phyloP scores from a whole-genome alignment of 1,140 invertebrate genomes.

The Drosophila tani region DNA sequence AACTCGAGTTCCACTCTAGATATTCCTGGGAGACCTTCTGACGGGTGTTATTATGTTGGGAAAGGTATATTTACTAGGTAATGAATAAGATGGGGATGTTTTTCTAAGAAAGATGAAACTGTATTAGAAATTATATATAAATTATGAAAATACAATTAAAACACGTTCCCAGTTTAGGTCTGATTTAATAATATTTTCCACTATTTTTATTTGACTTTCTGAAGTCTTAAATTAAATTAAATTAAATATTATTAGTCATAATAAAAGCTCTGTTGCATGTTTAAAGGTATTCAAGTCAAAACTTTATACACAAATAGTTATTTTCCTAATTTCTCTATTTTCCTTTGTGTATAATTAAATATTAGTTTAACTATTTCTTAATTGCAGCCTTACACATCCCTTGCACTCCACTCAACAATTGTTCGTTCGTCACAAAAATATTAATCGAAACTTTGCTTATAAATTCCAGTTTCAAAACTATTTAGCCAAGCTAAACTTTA shows the following conservation, averaged over 20 bases:
- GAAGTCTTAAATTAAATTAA: too few relatives aligned
- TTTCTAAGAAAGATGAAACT: background rate
- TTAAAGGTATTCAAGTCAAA: too few relatives aligned
- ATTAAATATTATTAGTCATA: too few relatives aligned
- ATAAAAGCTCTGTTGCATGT: too few relatives aligned
- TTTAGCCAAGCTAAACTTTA: background rate
- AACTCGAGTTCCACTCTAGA: conserved; percentile 38
- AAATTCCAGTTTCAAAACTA: background rate
- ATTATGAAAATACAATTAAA: too few relatives aligned
- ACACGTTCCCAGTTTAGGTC: too few relatives aligned
- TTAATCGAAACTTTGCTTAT: background rate
- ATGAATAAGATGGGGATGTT: background rate
- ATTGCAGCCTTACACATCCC: too few relatives aligned
- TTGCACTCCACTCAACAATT: background rate
- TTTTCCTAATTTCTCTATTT: too few relatives aligned
- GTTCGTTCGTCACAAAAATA: background rate
- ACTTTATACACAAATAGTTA: too few relatives aligned
- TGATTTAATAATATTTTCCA: too few relatives aligned
- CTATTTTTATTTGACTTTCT: too few relatives aligned
- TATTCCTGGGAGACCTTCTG: conserved; percentile 28
- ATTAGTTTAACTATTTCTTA: background rate
- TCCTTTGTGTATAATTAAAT: background rate
- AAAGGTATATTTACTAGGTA: conserved; percentile 19
- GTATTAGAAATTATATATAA: too few relatives aligned
- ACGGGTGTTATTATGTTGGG: conserved; percentile 1